Evolutionary conservation across 2,888 invertebrate species (phyloP).

Genomic region (Lingula anatina): DNA sequence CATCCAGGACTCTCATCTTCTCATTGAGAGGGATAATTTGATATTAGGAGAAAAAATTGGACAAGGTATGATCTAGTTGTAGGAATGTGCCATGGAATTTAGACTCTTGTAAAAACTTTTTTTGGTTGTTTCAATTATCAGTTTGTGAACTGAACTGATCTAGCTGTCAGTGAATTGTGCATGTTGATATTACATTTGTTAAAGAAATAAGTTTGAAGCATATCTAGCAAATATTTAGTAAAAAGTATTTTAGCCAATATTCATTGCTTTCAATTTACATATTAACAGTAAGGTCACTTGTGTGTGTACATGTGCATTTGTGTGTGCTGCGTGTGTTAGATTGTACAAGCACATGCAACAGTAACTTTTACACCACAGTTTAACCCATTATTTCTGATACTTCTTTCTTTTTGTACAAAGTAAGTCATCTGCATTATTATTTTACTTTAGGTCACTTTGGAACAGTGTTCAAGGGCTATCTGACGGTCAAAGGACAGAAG

Average conservation of each 20-base stretch:
- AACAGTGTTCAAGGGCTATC: slow-evolving; percentile 40
- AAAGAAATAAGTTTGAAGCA: too few relatives aligned
- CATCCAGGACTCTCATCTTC: slow-evolving; percentile 42
- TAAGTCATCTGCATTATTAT: background rate
- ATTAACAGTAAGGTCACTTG: too few relatives aligned
- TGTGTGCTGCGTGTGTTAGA: too few relatives aligned
- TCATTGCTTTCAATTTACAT: too few relatives aligned
- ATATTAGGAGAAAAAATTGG: slow-evolving; percentile 48
- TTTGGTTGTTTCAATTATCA: background rate
- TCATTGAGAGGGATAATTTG: slow-evolving; percentile 44
- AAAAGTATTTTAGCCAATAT: too few relatives aligned
- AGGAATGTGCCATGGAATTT: background rate
- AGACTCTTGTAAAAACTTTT: background rate
- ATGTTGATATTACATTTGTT: background rate
- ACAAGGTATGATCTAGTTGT: slow-evolving; percentile 39
- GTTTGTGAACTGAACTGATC: background rate
- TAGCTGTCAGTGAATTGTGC: background rate
- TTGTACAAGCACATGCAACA: background rate
- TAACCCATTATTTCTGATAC: background rate
- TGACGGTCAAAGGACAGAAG: slow-evolving; percentile 34
- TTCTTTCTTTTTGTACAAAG: background rate
- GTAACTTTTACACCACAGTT: background rate
- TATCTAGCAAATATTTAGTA: too few relatives aligned
- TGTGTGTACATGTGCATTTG: too few relatives aligned
- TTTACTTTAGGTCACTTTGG: slow-evolving; percentile 47